Conservation (phyloP, 2,113 vertebrate species). For the Hystrix brachyura region DNA sequence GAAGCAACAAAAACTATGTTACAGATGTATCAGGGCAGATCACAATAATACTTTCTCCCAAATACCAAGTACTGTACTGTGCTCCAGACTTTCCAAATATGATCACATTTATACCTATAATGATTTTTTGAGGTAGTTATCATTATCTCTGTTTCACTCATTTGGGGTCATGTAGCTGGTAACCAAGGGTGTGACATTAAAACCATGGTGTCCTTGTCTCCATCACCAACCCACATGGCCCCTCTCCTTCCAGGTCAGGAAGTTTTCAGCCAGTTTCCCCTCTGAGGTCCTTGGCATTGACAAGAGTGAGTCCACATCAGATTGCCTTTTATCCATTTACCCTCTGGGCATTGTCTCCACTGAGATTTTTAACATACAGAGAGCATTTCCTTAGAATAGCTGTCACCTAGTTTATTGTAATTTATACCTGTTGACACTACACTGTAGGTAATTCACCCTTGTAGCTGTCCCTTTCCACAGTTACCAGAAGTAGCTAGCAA, state of each 20-base stretch:
- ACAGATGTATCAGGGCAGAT: not conserved
- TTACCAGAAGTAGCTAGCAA: conserved; percentile 66
- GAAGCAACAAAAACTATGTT: not conserved
- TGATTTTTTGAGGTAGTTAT: not conserved
- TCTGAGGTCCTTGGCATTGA: conserved; percentile 61
- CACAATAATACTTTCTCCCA: not conserved
- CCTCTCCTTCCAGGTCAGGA: not conserved
- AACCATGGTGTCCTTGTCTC: not conserved
- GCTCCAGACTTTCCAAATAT: not conserved
- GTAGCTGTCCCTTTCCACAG: conserved; percentile 68
- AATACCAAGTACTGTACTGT: not conserved
- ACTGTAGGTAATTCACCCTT: conserved; percentile 71
- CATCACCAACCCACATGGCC: not conserved
- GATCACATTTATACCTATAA: not conserved
- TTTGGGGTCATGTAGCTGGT: not conserved
- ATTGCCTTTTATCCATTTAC: conserved; percentile 56
- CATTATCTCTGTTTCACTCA: not conserved
- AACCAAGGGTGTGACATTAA: not conserved
- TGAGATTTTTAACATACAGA: conserved; percentile 67
- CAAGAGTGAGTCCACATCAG: conserved; percentile 57
- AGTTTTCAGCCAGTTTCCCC: not conserved
- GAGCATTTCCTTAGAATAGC: conserved; percentile 59
- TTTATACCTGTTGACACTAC: conserved; percentile 76
- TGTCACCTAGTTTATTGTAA: conserved; percentile 72
- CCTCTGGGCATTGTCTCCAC: conserved; percentile 36